Percentiles rank a stretch among this genome's conserved stretches.
These are phyloP conservation scores for Drosophila sp. DNA, from an alignment of 1,140 invertebrate genomes.

Conservation along the genomic window DNA sequence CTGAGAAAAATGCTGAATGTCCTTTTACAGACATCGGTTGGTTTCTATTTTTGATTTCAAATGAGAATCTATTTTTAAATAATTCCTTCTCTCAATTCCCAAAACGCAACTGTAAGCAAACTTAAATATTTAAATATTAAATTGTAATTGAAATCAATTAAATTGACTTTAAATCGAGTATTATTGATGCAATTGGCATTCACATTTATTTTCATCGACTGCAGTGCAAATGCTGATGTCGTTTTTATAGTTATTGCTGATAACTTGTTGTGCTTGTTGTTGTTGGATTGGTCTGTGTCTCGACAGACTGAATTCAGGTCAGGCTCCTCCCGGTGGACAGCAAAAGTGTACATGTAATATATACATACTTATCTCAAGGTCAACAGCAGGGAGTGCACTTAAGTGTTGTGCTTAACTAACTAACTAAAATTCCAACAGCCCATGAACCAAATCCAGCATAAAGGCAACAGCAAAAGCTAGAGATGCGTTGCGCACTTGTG, in stretches of 20 bases:
- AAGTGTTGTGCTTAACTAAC: conserved; percentile 60
- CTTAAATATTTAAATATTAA: background rate
- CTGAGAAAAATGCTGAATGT: too few species aligned
- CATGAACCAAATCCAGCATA: conserved; percentile 25
- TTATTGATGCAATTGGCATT: conserved; percentile 3
- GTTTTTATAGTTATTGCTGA: conserved; percentile 3
- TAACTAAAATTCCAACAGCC: conserved; percentile 61
- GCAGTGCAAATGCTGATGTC: conserved; percentile 9
- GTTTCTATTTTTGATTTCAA: too few species aligned
- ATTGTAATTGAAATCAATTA: conserved; percentile 7
- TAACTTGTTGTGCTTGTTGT: conserved; percentile 19
- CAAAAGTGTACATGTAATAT: too few species aligned
- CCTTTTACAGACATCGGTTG: too few species aligned
- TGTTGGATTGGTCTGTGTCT: too few species aligned
- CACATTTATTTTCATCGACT: conserved; percentile 6
- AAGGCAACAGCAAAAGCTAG: background rate
- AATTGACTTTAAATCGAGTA: conserved; percentile 14
- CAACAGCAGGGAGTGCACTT: conserved; percentile 68
- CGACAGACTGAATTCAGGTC: too few species aligned
- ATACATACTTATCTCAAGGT: conserved; percentile 49
- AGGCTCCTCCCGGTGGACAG: too few species aligned
- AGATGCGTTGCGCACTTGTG: conserved; percentile 37
- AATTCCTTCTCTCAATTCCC: background rate
- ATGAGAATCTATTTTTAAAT: too few species aligned
- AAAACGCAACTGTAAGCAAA: background rate